Conservation (phyloP, 2,797 vertebrate genomes). For the Macroramphosus scolopax region DNA sequence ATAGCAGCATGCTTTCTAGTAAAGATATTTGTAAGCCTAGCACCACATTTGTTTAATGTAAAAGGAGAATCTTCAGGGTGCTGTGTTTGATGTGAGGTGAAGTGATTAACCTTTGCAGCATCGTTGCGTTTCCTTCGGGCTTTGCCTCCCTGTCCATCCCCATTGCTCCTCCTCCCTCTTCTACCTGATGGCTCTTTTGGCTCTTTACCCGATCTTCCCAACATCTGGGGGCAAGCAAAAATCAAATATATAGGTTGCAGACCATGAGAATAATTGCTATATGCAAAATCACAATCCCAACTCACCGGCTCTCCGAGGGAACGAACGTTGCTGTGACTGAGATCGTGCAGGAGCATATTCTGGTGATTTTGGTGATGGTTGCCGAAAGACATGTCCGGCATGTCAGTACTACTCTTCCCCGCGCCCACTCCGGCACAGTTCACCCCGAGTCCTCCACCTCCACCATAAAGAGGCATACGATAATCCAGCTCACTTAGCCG, state of each 20-base stretch:
- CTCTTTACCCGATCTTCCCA: slow-evolving; percentile 82
- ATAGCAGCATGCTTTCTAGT: not conserved
- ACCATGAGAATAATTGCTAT: not conserved
- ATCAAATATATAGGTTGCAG: not conserved
- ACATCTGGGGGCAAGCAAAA: slow-evolving; percentile 64
- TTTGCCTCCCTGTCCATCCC: slow-evolving; percentile 94
- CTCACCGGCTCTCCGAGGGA: slow-evolving; percentile 69
- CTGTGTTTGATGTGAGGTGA: not conserved
- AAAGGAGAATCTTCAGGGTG: too few species aligned
- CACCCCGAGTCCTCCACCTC: slow-evolving; percentile 62
- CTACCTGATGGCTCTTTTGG: slow-evolving; percentile 85
- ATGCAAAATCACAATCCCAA: not conserved
- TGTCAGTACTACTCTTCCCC: slow-evolving; percentile 76
- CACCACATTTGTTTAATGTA: too few species aligned
- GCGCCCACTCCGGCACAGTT: slow-evolving; percentile 63
- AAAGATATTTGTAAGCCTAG: not conserved
- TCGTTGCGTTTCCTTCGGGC: slow-evolving; percentile 90
- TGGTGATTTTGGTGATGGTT: slow-evolving; percentile 84
- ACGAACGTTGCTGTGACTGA: slow-evolving; percentile 82
- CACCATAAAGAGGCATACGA: slow-evolving; percentile 78
- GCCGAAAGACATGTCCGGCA: slow-evolving; percentile 79
- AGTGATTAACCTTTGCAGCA: slow-evolving; percentile 80
- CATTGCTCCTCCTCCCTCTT: slow-evolving; percentile 89
- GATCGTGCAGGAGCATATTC: slow-evolving; percentile 90
- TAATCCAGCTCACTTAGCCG: slow-evolving; percentile 89